Percentiles rank a stretch among this genome's conserved stretches.
phyloP scores from a whole-genome alignment of 2,113 vertebrate species.

The Takifugu flavidus region DNA sequence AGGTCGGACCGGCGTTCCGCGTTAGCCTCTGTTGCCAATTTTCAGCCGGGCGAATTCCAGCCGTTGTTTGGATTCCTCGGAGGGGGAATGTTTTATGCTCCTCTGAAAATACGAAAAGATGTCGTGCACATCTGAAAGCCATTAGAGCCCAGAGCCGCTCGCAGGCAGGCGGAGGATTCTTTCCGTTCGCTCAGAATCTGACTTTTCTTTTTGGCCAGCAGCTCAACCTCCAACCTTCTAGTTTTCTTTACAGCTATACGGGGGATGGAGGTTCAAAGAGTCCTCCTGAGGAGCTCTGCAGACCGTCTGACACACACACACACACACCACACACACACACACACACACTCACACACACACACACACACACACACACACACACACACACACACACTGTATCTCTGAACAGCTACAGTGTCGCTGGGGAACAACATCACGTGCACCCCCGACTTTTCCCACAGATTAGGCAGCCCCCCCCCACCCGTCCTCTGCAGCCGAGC shows the following conservation, averaged over 20 bases:
- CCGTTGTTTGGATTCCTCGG: conserved; percentile 81
- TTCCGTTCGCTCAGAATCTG: conserved; percentile 66
- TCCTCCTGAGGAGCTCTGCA: conserved; percentile 46
- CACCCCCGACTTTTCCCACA: conserved; percentile 38
- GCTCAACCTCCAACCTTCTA: conserved; percentile 12
- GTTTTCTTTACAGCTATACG: conserved; percentile 53
- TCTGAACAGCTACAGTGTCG: conserved; percentile 53
- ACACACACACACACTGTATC: conserved; percentile 37
- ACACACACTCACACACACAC: conserved; percentile 24
- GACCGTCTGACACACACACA: conserved; percentile 26
- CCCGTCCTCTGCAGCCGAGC: conserved; percentile 22
- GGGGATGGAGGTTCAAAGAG: conserved; percentile 55
- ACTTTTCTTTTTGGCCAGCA: conserved; percentile 22
- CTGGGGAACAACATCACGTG: conserved; percentile 59
- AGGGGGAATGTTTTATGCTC: conserved; percentile 81
- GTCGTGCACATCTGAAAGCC: conserved; percentile 82
- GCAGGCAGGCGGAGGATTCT: conserved; percentile 69
- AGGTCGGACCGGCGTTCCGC: conserved; percentile 37
- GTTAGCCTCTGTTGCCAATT: conserved; percentile 60
- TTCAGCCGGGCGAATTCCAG: conserved; percentile 75
- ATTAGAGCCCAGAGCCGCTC: conserved; percentile 79
- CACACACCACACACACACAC: conserved; percentile 20
- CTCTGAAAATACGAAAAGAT: conserved; percentile 73
- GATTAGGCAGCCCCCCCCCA: conserved; percentile 36
- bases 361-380: conserved; percentile 9